Evolutionary conservation across 2,797 vertebrate genomes (phyloP).

Genomic region (Coregonus ussuriensis): DNA sequence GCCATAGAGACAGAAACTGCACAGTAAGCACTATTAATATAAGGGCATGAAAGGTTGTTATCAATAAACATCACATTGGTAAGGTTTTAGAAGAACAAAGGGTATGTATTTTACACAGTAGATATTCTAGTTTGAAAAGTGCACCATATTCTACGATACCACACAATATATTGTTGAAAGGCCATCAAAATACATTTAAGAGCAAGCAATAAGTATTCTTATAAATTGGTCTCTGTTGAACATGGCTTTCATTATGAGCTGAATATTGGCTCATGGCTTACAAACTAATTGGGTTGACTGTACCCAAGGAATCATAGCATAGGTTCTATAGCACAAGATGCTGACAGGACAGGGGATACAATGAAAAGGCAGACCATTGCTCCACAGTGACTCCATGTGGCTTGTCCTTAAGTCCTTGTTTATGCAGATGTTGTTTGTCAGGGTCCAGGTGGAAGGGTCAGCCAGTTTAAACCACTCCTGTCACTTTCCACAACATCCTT

Average conservation of each 20-base stretch:
- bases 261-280: background rate
- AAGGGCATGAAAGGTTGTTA: background rate
- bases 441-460: conserved; percentile 4
- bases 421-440: conserved; percentile 55
- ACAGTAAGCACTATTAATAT: background rate
- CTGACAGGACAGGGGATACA: background rate
- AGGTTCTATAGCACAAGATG: background rate
- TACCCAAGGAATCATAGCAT: background rate
- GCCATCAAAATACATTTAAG: background rate
- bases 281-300: background rate
- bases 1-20: conserved; percentile 1
- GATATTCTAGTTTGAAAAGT: background rate
- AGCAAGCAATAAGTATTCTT: background rate
- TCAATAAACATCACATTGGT: background rate
- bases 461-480: background rate
- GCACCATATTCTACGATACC: background rate
- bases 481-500: conserved; percentile 33
- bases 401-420: conserved; percentile 51
- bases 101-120: background rate
- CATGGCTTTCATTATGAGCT: background rate
- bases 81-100: background rate
- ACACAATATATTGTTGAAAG: background rate
- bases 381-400: conserved; percentile 7
- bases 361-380: background rate
- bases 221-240: background rate